Evolutionary conservation across 1,140 invertebrate genomes (phyloP).

Genomic region (Bradynema listronoti): DNA sequence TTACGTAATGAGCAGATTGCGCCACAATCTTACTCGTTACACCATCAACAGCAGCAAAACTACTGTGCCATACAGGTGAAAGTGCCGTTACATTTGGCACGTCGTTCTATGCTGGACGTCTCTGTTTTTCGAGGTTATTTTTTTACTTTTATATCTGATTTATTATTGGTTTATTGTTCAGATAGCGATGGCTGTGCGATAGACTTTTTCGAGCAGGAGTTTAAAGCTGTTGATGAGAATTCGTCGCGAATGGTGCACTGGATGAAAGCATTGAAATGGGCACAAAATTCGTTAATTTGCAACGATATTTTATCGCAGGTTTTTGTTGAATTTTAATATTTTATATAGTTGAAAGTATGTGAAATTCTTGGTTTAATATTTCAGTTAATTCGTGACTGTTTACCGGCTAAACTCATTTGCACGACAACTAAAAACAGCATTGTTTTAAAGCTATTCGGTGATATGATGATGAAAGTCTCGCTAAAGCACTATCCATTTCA

Average conservation of each 20-base stretch:
- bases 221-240: conserved; percentile 15
- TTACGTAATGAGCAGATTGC: too few relatives aligned
- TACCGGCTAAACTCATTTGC: conserved; percentile 17
- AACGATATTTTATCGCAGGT: conserved; percentile 41
- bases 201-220: too few relatives aligned
- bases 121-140: conserved; percentile 6
- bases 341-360: neutral
- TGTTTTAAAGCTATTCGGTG: conserved; percentile 32
- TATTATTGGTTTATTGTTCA: too few relatives aligned
- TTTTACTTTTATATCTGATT: too few relatives aligned
- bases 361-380: neutral
- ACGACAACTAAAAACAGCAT: conserved; percentile 37
- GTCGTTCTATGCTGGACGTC: conserved; percentile 10
- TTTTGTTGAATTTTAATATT: conserved; percentile 1
- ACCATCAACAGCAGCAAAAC: too few relatives aligned
- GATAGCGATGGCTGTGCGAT: too few relatives aligned
- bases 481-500: conserved; percentile 28
- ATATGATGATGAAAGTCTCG: conserved; percentile 26
- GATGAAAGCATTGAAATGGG: conserved; percentile 38
- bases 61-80: too few relatives aligned
- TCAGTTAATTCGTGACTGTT: conserved; percentile 18
- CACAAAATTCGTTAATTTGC: conserved; percentile 36
- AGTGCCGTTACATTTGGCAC: conserved; percentile 9
- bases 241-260: conserved; percentile 25
- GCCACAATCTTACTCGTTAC: too few relatives aligned